Percentiles rank a stretch among this genome's conserved stretches.
These are phyloP conservation scores for Hippasteria phrygiana DNA, from an alignment of 53 echinoderm and acorn worm genomes.

Conservation along the genomic window DNA sequence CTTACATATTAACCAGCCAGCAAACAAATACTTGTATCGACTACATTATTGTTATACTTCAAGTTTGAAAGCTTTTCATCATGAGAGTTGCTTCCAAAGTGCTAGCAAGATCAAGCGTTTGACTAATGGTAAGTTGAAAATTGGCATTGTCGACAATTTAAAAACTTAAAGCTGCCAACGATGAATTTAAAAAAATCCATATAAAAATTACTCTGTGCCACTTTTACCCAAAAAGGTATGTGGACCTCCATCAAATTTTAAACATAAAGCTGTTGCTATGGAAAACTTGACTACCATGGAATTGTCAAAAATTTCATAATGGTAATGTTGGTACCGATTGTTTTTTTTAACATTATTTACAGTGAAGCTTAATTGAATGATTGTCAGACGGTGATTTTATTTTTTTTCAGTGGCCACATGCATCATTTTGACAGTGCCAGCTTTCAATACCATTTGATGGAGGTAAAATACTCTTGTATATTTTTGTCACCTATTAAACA, in stretches of 20 bases:
- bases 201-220: background rate
- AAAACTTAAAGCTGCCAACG: background rate
- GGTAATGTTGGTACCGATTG: too few species aligned
- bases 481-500: too few species aligned
- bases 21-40: too few species aligned
- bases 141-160: constrained; percentile 23
- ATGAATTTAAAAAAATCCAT: background rate
- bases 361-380: too few species aligned
- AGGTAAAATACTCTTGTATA: background rate
- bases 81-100: background rate
- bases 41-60: background rate
- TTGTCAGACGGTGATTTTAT: too few species aligned
- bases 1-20: too few species aligned
- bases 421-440: constrained; percentile 16
- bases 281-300: too few species aligned
- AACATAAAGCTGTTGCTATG: too few species aligned
- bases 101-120: background rate
- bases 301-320: too few species aligned
- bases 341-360: too few species aligned
- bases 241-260: too few species aligned
- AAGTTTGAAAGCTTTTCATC: background rate
- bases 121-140: constrained; percentile 34
- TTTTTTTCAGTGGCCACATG: background rate
- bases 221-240: too few species aligned
- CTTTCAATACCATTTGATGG: constrained; percentile 20